Evolutionary conservation across 1,140 invertebrate species (phyloP).

Genomic region (Drosophila lacertosa): DNA sequence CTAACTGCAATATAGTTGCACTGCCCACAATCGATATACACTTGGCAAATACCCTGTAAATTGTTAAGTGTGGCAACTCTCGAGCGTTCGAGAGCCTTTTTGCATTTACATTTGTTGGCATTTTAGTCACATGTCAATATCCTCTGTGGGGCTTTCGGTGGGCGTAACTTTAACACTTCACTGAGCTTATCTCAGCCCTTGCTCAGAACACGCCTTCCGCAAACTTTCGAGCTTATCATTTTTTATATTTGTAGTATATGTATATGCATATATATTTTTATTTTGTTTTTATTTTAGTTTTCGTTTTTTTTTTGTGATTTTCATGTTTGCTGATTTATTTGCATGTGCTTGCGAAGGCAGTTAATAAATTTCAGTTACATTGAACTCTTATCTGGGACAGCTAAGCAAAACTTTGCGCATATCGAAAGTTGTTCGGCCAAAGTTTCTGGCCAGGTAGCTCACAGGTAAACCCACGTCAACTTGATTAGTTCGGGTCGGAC

Average conservation of each 20-base stretch:
- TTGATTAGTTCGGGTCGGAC: conserved; percentile 69
- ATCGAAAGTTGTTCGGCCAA: conserved; percentile 63
- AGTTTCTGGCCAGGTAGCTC: conserved; percentile 40
- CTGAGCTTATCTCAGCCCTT: conserved; percentile 45
- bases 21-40: too few relatives aligned
- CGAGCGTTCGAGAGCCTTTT: conserved; percentile 40
- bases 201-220: conserved; percentile 21
- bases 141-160: conserved; percentile 60
- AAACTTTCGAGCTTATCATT: conserved; percentile 43
- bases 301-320: not conserved
- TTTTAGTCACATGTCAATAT: conserved; percentile 74
- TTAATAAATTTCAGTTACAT: conserved; percentile 77
- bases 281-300: conserved; percentile 30
- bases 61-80: conserved; percentile 1
- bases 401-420: conserved; percentile 46
- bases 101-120: conserved; percentile 48
- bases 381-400: conserved; percentile 58
- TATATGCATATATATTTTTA: not conserved
- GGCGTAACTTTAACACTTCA: conserved; percentile 69
- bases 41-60: not conserved
- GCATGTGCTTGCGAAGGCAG: conserved; percentile 59
- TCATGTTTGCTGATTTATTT: conserved; percentile 67
- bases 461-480: conserved; percentile 65
- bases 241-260: conserved; percentile 21
- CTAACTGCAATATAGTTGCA: too few relatives aligned